Base-by-base conservation (phyloP, 2,113 vertebrate genomes). In the Camelus bactrianus region DNA sequence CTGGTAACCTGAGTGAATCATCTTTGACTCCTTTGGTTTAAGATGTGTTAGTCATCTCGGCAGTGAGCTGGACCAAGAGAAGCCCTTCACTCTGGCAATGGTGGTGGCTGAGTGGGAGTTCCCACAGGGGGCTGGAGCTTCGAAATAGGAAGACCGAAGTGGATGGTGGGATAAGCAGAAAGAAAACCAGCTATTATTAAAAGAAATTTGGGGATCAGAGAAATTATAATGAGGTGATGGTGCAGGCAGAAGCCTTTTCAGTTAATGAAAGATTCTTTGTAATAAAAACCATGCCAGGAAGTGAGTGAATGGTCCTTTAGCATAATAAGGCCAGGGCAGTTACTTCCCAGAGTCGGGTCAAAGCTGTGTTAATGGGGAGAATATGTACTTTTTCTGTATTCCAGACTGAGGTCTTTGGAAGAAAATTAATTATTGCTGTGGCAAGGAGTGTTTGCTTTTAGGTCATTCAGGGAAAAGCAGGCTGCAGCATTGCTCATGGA, bases 1-100 rank as follows among this genome's bases (percentile, higher is more conserved):
- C 76, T 86, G 77, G 67, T 72, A 92, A 69, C 56, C 52, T 58
- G 64, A 84, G 60, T 93, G 94, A 96, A 26, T 94, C 91, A 91
- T 72, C 56, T 52, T 24, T 69, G 91, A 42, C 38, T 42, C 38
- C 38, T 3, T 42, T 42, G 35, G 52, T 88, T 85, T 65, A 48
- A 62, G 69, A 22, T 50, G 22, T 14, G 30, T 96, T 95, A 82
- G 91, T 96, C 91, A 93, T 95, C 42, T 69, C 88, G 64, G 72
- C 80, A 82, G 80, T 2, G 48, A 56, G 88, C 48, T 22, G 76
- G 80, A 60, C 38, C 62, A 80, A 65, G 80, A 80, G 20, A 38
- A 38, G 90, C 50, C 83, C 79, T 92, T 79, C 24, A 75, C 93
- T 70, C 88, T 94, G 77, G 65, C 69, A 94, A 76, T 12, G n/a